Evolutionary conservation across 2,113 vertebrate genomes (phyloP), one percentile per base, ranked within the genome.

Genomic region (Erpornis zantholeuca): DNA sequence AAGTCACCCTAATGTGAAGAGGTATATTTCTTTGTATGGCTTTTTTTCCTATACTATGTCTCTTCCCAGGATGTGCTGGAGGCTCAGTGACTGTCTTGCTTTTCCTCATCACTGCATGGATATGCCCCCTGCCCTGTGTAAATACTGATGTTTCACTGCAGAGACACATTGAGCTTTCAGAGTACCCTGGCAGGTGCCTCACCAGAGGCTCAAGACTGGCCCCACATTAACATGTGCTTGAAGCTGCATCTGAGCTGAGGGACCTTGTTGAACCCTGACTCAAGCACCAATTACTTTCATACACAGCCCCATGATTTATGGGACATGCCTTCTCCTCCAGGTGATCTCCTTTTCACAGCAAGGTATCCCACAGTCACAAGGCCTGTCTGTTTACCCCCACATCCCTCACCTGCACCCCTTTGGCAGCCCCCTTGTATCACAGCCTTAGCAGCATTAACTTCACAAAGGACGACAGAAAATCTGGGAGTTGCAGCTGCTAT

Each of bases 381-480:
- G 33, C 15, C 15, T 1, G 0, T n/a, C 44, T 12, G 7, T 3
- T 2, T 54, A 50, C 10, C 22, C 18, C 7, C 15, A 38, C 1
- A 3, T 50, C 35, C 38, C 35, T 50, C 27, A 12, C 19, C 8
- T 0, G 2, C 31, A 52, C 17, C 11, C 38, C 9, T 52, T 11
- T 29, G 53, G 29, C 31, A 59, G 7, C 9, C 50, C 3, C 15
- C n/a, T 59, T 29, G 38, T 2, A 3, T 44, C 2, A 0, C 2
- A 44, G 45, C 33, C 21, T 82, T 44, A 60, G 2, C n/a, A 56
- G 36, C 53, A 76, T 31, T 54, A 29, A 52, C 19, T 56, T 64
- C 5, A 3, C 25, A 0, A 52, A 5, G 24, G 68, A 53, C 71
- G 17, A 29, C 3, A 6, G 52, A 44, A 86, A 77, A 80, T 12